A percentile compares a stretch with the other conserved stretches of the same genome.
phyloP scores from a whole-genome alignment of 2,888 invertebrate species.

The Drosophila mulleri region DNA sequence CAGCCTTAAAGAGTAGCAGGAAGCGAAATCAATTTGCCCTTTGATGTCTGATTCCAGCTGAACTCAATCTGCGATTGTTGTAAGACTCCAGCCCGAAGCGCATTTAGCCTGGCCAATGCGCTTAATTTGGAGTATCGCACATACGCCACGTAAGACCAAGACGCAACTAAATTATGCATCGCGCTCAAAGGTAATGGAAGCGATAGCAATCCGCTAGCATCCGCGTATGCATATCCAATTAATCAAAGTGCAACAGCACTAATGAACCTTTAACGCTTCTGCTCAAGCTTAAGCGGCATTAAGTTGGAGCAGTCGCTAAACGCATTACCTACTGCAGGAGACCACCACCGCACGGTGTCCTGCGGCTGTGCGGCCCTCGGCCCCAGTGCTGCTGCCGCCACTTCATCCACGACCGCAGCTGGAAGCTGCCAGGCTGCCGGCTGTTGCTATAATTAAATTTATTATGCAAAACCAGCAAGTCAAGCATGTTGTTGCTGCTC shows the following conservation, averaged over 20 bases:
- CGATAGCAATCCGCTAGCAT: constrained; percentile 2
- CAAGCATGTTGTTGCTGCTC: constrained; percentile 50
- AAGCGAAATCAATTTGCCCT: constrained; percentile 54
- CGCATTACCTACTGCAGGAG: constrained; percentile 55
- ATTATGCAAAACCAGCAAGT: constrained; percentile 70
- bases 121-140: constrained; percentile 61
- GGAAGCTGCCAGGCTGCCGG: neutral
- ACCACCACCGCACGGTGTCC: constrained; percentile 5
- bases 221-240: constrained; percentile 56
- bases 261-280: constrained; percentile 18
- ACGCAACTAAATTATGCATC: constrained; percentile 68
- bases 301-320: constrained; percentile 67
- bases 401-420: neutral
- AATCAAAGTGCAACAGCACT: constrained; percentile 63
- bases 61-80: constrained; percentile 31
- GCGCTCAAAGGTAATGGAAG: constrained; percentile 23
- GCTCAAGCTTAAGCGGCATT: constrained; percentile 54
- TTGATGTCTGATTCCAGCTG: constrained; percentile 22
- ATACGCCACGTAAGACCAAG: constrained; percentile 47
- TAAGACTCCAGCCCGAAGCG: neutral
- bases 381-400: neutral
- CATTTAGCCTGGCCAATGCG: constrained; percentile 23
- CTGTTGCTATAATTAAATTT: constrained; percentile 70
- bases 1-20: constrained; percentile 7
- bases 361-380: constrained; percentile 19